phyloP scores from a whole-genome alignment of 2,797 vertebrate species.

The Leontocebus nigricollis region DNA sequence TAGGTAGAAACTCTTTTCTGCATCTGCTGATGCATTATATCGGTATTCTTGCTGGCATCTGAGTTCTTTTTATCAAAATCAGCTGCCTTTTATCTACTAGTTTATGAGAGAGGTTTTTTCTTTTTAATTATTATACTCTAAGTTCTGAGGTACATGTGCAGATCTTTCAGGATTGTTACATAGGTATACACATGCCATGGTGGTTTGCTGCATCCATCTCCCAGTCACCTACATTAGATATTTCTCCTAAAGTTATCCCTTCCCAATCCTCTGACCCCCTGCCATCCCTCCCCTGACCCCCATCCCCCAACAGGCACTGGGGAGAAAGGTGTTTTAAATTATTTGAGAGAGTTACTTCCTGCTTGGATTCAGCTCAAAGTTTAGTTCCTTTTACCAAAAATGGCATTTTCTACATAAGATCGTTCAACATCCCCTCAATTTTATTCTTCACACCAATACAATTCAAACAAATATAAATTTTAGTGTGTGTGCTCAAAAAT shows the following conservation, averaged over 20 bases:
- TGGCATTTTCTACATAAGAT: background rate
- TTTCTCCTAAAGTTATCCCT: too few relatives aligned
- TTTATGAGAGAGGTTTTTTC: background rate
- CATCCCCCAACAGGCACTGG: too few relatives aligned
- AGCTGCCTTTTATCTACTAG: background rate
- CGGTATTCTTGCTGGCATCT: background rate
- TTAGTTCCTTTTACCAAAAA: background rate
- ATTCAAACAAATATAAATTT: background rate
- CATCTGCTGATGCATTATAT: accelerated
- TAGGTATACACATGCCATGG: too few relatives aligned
- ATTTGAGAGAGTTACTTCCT: background rate
- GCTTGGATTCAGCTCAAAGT: background rate
- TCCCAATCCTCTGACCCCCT: too few relatives aligned
- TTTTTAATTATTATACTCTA: too few relatives aligned
- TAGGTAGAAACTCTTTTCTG: background rate
- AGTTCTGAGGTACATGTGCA: too few relatives aligned
- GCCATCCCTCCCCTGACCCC: too few relatives aligned
- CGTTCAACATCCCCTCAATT: background rate
- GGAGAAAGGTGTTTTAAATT: background rate
- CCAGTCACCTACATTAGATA: too few relatives aligned
- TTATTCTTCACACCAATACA: background rate
- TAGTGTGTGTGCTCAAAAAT: background rate
- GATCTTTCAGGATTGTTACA: too few relatives aligned
- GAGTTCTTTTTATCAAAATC: background rate
- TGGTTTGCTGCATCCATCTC: too few relatives aligned